Percentiles rank a stretch among this genome's conserved stretches.
Conservation (phyloP, 2,113 vertebrate genomes). For the Athene noctua region DNA sequence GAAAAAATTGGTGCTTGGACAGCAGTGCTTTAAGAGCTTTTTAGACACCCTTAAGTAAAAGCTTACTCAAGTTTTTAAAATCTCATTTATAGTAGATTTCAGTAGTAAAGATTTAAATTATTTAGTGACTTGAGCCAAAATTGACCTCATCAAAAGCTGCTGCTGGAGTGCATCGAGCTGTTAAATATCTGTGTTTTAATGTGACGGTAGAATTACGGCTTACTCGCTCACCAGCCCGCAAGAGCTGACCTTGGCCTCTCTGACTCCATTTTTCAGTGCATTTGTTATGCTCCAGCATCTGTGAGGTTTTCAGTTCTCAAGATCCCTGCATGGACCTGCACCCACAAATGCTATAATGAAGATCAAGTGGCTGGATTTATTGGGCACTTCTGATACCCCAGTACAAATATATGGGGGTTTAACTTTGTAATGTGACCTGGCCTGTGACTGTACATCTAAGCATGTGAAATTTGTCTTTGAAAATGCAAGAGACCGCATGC, state of each 20-base stretch:
- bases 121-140: not conserved
- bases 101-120: slow-evolving; percentile 27
- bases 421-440: not conserved
- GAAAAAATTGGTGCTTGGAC: not conserved
- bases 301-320: not conserved
- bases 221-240: fast-evolving
- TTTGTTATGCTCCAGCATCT: not conserved
- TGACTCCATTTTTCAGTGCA: not conserved
- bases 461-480: not conserved
- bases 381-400: not conserved
- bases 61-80: slow-evolving; percentile 8
- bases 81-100: slow-evolving; percentile 6
- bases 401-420: not conserved
- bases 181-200: not conserved
- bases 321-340: not conserved
- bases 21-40: not conserved
- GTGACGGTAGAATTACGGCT: not conserved
- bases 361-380: not conserved
- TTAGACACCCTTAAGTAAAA: not conserved
- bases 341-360: not conserved
- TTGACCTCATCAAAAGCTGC: slow-evolving; percentile 2
- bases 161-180: slow-evolving; percentile 21
- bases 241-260: slow-evolving; percentile 17
- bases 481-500: fast-evolving
- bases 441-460: fast-evolving